Evolutionary conservation across 2,888 invertebrate species (phyloP), one percentile per base, ranked within the genome.

Genomic region (Eupithecia exiguata): DNA sequence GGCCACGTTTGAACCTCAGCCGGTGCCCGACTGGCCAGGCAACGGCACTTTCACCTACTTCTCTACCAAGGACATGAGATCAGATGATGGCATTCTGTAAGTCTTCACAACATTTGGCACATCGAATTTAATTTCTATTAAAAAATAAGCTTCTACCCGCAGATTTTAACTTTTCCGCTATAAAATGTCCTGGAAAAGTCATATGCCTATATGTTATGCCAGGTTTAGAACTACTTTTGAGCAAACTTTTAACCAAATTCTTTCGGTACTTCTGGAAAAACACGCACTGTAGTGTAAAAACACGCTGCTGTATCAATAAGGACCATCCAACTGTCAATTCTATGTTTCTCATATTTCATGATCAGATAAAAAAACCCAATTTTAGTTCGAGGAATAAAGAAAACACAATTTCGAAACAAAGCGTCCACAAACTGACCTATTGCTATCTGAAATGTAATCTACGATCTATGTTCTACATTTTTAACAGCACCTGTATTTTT

Each of bases 31-130:
- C 85, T 99, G 99, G 99, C 98, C 99, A 78, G 98, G 97, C 0
- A 97, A 97, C 58, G 98, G 98, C 0, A 97, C 97, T 5, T 98
- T 99, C 84, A 96, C 96, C 63, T 99, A 98, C 90, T 98, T 98
- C 95, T 98, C 98, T 6, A 98, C 99, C 0, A 96, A 96, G 82
- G 95, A 95, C 6, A 99, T 98, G 98, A 95, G 99, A 74, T 95
- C 96, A 43, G 96, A 97, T 0, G 97, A 97, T 78, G 98, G 98
- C 35, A 98, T 96, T 79, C 92, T 96, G 94, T 94, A 74, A 91
- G 93, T 74, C 35, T 62, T 30, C 61, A 30, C 2, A 61, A 5
- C 16, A 6, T 25, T 61, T 18, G 30, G 7, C 14, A 30, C 61
- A 1, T n/a, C 18, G 7, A 10, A n/a, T 30, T 61, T 49, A 5